Conservation (phyloP, 2,113 vertebrate genomes). For the Saimiri boliviensis region DNA sequence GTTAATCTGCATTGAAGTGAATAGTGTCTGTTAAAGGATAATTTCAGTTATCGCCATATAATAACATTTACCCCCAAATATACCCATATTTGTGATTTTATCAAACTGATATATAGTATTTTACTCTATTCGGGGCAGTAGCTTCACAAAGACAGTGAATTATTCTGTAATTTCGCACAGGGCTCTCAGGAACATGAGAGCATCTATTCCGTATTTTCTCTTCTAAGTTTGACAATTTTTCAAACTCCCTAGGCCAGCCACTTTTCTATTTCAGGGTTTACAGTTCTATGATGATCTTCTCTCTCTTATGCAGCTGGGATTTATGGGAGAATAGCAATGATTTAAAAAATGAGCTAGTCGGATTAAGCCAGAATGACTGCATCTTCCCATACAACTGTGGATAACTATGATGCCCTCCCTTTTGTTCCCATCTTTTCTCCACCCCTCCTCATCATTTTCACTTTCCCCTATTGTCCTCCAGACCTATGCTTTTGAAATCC, state of each 20-base stretch:
- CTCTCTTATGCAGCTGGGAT: not conserved
- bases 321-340: not conserved
- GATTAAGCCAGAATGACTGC: not conserved
- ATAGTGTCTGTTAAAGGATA: not conserved
- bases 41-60: not conserved
- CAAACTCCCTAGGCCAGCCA: not conserved
- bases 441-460: not conserved
- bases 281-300: not conserved
- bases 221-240: not conserved
- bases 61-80: not conserved
- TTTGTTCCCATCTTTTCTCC: not conserved
- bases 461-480: not conserved
- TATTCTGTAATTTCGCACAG: not conserved
- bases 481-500: not conserved
- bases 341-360: not conserved
- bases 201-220: not conserved
- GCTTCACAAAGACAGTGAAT: not conserved
- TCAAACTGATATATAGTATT: not conserved
- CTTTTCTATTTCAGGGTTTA: not conserved
- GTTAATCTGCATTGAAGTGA: not conserved
- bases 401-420: rapidly evolving
- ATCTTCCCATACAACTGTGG: not conserved
- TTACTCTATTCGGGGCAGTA: not conserved
- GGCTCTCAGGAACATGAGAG: not conserved
- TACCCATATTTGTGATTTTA: not conserved